These are phyloP conservation scores for Mobula hypostoma DNA, from an alignment of 2,113 vertebrate genomes.

Conservation along the genomic window DNA sequence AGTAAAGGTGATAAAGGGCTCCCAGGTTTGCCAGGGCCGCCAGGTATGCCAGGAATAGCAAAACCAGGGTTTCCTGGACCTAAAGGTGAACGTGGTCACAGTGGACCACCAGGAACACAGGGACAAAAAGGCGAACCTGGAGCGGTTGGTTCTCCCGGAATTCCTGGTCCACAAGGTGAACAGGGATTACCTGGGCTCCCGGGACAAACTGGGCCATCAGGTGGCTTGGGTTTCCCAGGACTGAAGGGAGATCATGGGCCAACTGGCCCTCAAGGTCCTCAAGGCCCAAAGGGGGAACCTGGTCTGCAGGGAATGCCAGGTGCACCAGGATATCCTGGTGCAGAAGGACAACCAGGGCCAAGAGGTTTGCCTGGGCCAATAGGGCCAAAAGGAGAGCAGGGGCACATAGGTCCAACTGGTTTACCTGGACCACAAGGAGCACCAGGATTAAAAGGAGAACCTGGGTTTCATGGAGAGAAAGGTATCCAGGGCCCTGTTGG, in stretches of 20 bases:
- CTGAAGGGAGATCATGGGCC: constrained; percentile 76
- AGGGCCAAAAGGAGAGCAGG: constrained; percentile 80
- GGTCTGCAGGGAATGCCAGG: constrained; percentile 78
- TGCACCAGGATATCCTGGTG: constrained; percentile 71
- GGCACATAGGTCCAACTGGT: constrained; percentile 72
- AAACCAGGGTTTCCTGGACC: constrained; percentile 82
- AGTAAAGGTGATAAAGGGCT: constrained; percentile 82
- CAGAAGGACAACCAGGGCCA: constrained; percentile 69
- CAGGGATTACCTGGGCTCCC: constrained; percentile 77
- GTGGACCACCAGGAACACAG: constrained; percentile 66
- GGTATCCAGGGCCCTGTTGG: constrained; percentile 83
- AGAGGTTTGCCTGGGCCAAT: constrained; percentile 76
- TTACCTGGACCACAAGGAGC: constrained; percentile 67
- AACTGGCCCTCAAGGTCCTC: constrained; percentile 66
- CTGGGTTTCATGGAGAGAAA: constrained; percentile 68
- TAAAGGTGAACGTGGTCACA: constrained; percentile 78
- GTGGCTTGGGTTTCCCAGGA: constrained; percentile 75
- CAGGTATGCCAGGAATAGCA: constrained; percentile 75
- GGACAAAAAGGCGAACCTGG: constrained; percentile 84
- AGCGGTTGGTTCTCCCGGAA: constrained; percentile 68
- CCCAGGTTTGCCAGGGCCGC: constrained; percentile 74
- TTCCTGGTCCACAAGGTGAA: constrained; percentile 69
- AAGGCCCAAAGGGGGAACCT: constrained; percentile 71
- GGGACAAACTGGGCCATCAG: constrained; percentile 74
- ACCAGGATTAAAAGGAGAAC: constrained; percentile 69